Conservation (phyloP, 2,888 invertebrate species). For the Plutella xylostella region DNA sequence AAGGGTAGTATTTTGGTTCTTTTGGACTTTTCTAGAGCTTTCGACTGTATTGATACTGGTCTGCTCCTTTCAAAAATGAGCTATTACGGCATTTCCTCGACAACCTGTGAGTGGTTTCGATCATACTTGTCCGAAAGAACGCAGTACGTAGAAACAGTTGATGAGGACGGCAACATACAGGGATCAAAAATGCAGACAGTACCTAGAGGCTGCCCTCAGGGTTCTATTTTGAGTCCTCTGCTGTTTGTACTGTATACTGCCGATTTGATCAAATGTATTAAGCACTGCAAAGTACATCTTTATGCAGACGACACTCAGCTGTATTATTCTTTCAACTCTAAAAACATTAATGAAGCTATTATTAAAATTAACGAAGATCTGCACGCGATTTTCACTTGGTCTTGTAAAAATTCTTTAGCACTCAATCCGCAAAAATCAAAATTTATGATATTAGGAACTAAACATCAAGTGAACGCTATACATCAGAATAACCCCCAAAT, state of each 20-base stretch:
- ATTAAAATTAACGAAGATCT: conserved; percentile 7
- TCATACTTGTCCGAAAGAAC: too few species aligned
- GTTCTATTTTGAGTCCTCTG: conserved; percentile 12
- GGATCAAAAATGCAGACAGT: too few species aligned
- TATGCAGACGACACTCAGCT: conserved; percentile 14
- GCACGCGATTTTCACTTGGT: conserved; percentile 2
- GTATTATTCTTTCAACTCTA: conserved; percentile 3
- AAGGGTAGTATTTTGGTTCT: too few species aligned
- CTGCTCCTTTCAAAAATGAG: too few species aligned
- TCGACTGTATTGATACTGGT: too few species aligned
- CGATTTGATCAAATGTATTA: conserved; percentile 6
- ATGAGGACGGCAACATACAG: too few species aligned
- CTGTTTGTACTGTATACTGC: conserved; percentile 13
- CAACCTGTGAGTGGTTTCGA: too few species aligned
- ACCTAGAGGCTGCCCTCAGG: conserved; percentile 9
- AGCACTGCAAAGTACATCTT: conserved; percentile 10
- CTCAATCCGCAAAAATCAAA: conserved; percentile 11
- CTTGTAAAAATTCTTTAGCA: conserved; percentile 1
- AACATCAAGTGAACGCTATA: neutral
- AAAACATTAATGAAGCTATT: neutral
- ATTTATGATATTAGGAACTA: conserved; percentile 8
- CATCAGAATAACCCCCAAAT: neutral
- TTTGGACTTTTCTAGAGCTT: too few species aligned
- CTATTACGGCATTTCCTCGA: too few species aligned
- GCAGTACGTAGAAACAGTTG: too few species aligned